Evolutionary conservation across 2,797 vertebrate species (phyloP).

Genomic region (Apogon talboti): DNA sequence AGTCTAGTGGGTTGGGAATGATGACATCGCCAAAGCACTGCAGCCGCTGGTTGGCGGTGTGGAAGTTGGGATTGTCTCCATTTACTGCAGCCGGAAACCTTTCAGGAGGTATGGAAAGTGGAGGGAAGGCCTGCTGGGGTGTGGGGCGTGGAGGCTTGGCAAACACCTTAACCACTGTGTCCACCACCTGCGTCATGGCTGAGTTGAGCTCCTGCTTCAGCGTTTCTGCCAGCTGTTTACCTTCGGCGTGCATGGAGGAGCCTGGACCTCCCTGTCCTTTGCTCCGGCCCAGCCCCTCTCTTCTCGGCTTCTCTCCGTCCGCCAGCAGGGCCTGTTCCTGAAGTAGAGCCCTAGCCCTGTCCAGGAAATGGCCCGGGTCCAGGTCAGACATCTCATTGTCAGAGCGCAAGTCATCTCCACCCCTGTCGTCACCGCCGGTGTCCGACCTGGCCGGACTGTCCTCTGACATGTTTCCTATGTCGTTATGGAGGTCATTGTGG

Average conservation of each 20-base stretch:
- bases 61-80: conserved; percentile 95
- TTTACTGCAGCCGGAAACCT: conserved; percentile 88
- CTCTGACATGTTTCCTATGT: conserved; percentile 95
- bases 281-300: conserved; percentile 84
- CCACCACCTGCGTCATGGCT: conserved; percentile 97
- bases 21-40: conserved; percentile 98
- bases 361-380: conserved; percentile 94
- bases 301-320: conserved; percentile 88
- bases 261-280: conserved; percentile 82
- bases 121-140: conserved; percentile 96
- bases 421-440: conserved; percentile 81
- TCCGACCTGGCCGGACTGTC: conserved; percentile 93
- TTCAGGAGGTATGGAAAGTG: conserved; percentile 92
- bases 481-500: conserved; percentile 72
- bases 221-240: conserved; percentile 96
- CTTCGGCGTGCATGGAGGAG: conserved; percentile 91
- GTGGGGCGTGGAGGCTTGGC: conserved; percentile 94
- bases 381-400: conserved; percentile 94
- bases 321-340: conserved; percentile 89
- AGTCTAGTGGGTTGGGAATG: conserved; percentile 95
- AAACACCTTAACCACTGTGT: conserved; percentile 98
- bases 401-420: conserved; percentile 87
- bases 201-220: conserved; percentile 98
- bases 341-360: conserved; percentile 92
- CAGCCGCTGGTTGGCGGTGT: conserved; percentile 94